These are phyloP conservation scores for Himalopsyche phryganea DNA, from an alignment of 1,140 invertebrate species.

Conservation along the genomic window DNA sequence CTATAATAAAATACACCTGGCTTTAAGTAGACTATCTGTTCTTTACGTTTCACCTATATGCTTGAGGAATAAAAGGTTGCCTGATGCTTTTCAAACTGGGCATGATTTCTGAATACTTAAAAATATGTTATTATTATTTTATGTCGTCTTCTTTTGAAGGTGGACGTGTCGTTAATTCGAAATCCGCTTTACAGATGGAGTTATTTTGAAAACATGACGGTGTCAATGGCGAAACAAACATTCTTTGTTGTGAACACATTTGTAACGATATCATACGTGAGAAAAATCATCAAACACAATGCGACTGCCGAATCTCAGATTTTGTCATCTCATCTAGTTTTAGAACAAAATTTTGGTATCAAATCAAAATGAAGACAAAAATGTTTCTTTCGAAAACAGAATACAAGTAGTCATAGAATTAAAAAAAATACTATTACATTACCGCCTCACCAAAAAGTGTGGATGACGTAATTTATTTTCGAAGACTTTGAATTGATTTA, in stretches of 20 bases:
- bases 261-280: constrained; percentile 29
- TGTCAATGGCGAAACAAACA: constrained; percentile 22
- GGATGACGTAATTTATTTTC: no score
- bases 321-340: no score
- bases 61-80: background rate
- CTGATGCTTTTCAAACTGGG: constrained; percentile 1
- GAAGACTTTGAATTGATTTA: no score
- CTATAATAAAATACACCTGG: no score
- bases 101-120: constrained; percentile 30
- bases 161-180: constrained; percentile 25
- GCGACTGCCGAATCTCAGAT: no score
- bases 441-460: no score
- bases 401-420: no score
- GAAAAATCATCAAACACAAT: constrained; percentile 1
- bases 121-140: constrained; percentile 21
- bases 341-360: no score
- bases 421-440: no score
- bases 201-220: constrained; percentile 30
- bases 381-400: no score
- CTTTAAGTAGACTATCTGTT: background rate
- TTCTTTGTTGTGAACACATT: constrained; percentile 31
- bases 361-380: no score
- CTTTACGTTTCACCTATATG: background rate
- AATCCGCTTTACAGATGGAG: constrained; percentile 18
- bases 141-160: constrained; percentile 8